Evolutionary conservation across 2,888 invertebrate genomes (phyloP).

Genomic region (Polydrusus pterygomalis): DNA sequence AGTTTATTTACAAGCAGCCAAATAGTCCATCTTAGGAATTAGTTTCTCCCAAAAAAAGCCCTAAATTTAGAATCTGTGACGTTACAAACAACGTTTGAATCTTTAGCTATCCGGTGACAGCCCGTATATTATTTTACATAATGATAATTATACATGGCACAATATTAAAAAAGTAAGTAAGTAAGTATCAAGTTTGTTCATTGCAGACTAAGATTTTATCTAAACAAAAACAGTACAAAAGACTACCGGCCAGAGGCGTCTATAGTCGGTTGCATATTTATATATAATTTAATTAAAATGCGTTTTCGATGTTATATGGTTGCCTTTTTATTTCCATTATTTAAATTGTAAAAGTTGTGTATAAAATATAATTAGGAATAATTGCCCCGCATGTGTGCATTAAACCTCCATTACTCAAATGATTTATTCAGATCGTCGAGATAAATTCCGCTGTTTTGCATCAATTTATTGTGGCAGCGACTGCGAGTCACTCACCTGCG

Average conservation of each 20-base stretch:
- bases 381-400: constrained; percentile 59
- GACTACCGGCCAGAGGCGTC: constrained; percentile 9
- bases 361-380: constrained; percentile 59
- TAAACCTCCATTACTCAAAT: constrained; percentile 60
- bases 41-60: no score
- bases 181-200: no score
- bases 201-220: constrained; percentile 17
- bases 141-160: no score
- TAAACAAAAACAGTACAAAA: constrained; percentile 14
- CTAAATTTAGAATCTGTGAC: no score
- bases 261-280: constrained; percentile 32
- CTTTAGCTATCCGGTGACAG: no score
- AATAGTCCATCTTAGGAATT: no score
- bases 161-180: neutral
- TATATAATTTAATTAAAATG: constrained; percentile 51
- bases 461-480: constrained; percentile 57
- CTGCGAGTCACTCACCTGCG: constrained; percentile 51
- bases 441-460: constrained; percentile 57
- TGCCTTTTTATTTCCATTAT: constrained; percentile 52
- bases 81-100: no score
- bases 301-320: constrained; percentile 40
- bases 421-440: constrained; percentile 57
- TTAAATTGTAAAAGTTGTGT: constrained; percentile 55
- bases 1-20: no score
- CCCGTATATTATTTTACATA: no score